Base-by-base conservation (phyloP, 2,113 vertebrate genomes). In the Python bivittatus region DNA sequence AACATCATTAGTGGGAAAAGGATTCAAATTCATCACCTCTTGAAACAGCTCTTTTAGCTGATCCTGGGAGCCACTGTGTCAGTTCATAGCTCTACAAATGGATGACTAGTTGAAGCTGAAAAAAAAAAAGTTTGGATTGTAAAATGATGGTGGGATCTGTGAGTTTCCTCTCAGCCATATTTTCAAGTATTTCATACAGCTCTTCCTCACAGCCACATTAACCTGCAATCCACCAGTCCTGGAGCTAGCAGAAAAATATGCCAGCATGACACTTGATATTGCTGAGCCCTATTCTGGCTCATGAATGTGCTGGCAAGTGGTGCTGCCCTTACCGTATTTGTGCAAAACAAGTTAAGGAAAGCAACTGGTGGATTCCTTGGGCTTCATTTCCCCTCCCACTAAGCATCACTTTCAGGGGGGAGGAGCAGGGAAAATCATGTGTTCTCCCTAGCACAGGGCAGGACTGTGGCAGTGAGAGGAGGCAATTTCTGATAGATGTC, bases 61-160 rank as follows among this genome's bases (percentile, higher is more conserved):
- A 56, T 86, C 25, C 44, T 54, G 44, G 84, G 52, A 86, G 84
- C 52, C 52, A n/a, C 27, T n/a, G 29, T 86, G 52, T 57, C 53
- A 87, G 48, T 53, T 9, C 86, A 56, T 54, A n/a, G n/a, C n/a
- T 52, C 7, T 17, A 86, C 52, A 87, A 54, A n/a, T 33, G n/a
- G 53, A 54, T n/a, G 48, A 20, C 84, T 54, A 86, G 27, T 8
- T 53, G 52, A 54, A 53, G 48, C 84, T 86, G 84, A n/a, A 54
- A n/a, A 79, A 38, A 29, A 17, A 6, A 12, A 1, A 27, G 84
- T 87, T 54, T 87, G 86, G n/a, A 57, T 61, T 93, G 11, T 29
- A 92, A 92, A 61, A 79, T 0, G 10, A 88, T 92, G 86, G 52
- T 90, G 96, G 96, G 94, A 90, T 68, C 90, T 93, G 91, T 33